Percentiles rank a stretch among this genome's conserved stretches.
phyloP scores from a whole-genome alignment of 2,797 vertebrate genomes.

The Hydrophis major region DNA sequence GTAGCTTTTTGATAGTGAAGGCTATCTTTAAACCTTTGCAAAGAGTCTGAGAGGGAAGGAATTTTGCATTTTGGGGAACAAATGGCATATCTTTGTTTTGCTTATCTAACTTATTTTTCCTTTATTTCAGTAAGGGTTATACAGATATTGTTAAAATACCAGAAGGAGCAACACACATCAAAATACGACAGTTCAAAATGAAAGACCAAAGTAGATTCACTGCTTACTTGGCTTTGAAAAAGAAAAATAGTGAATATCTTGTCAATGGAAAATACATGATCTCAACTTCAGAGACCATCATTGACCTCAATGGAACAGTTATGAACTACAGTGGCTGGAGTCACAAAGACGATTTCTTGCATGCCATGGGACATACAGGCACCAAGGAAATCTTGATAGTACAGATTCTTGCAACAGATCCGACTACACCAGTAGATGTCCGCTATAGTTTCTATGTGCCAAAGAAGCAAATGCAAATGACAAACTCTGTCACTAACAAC shows the following conservation, averaged over 20 bases:
- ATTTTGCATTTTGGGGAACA: neutral
- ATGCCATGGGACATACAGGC: conserved; percentile 90
- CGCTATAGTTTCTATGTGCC: conserved; percentile 95
- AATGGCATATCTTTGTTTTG: neutral
- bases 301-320: conserved; percentile 89
- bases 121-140: conserved; percentile 86
- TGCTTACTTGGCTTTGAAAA: conserved; percentile 91
- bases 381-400: conserved; percentile 83
- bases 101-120: conserved; percentile 10
- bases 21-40: neutral
- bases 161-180: conserved; percentile 90
- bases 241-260: conserved; percentile 87
- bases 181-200: conserved; percentile 92
- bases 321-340: conserved; percentile 99
- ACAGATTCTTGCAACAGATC: conserved; percentile 92
- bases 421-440: conserved; percentile 86
- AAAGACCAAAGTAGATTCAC: conserved; percentile 91
- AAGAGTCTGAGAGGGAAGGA: neutral
- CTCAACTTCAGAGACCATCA: conserved; percentile 92
- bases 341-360: conserved; percentile 88
- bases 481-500: conserved; percentile 65
- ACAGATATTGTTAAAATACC: conserved; percentile 96
- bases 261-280: conserved; percentile 98
- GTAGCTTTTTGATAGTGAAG: neutral
- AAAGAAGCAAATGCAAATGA: conserved; percentile 67